Percentiles rank a stretch among this genome's conserved stretches.
phyloP scores from a whole-genome alignment of 2,797 vertebrate genomes.

The Poeciliopsis turneri region DNA sequence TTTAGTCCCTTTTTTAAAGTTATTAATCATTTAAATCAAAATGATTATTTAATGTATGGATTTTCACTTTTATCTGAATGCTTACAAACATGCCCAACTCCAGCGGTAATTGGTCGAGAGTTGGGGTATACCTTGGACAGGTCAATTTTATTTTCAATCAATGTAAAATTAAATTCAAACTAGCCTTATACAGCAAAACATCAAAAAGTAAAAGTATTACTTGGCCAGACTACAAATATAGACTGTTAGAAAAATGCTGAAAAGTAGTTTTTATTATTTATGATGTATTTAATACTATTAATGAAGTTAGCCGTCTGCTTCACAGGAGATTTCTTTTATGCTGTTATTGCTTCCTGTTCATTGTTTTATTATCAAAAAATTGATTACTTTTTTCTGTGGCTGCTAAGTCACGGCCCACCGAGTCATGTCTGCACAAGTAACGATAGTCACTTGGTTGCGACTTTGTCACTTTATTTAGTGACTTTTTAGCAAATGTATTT shows the following conservation, averaged over 20 bases:
- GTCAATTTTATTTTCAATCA: background rate
- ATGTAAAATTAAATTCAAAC: background rate
- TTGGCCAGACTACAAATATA: background rate
- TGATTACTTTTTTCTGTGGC: background rate
- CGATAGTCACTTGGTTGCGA: too few species aligned
- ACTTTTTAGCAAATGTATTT: too few species aligned
- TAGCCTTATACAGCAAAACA: background rate
- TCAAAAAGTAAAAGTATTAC: background rate
- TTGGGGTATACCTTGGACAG: background rate
- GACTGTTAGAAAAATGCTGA: background rate
- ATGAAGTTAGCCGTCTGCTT: background rate
- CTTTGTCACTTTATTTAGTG: too few species aligned
- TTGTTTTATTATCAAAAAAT: background rate
- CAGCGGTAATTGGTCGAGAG: background rate
- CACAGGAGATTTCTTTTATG: background rate
- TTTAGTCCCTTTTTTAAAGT: background rate
- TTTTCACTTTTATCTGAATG: background rate
- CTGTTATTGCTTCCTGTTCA: background rate
- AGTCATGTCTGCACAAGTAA: too few species aligned
- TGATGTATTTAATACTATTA: background rate
- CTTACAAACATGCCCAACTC: background rate
- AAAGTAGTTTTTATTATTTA: too few species aligned
- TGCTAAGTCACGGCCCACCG: too few species aligned
- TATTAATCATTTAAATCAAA: background rate
- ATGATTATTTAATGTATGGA: background rate